Base-by-base conservation (phyloP, 2,888 invertebrate genomes). In the Boloria selene region DNA sequence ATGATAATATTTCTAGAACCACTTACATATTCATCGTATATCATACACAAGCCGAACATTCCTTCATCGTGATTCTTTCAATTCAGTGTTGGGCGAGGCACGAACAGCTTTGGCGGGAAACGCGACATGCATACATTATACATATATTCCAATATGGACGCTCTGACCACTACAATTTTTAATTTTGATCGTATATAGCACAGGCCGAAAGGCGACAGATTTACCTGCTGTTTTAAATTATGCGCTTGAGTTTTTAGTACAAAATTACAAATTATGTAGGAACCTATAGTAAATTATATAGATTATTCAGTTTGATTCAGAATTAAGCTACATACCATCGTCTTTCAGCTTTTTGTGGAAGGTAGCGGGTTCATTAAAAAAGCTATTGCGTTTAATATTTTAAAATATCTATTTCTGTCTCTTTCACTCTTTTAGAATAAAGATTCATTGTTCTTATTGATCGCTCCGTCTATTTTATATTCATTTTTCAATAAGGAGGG, bases 31-130 rank as follows among this genome's bases (percentile, higher is more conserved):
- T 88, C 87, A 87, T 82, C 77, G 83, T 85, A 81, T 81, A 82
- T 82, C 79, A 84, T 82, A 83, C 77, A 74, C 76, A 66, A 71
- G 79, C 74, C 79, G 82, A 83, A 84, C 86, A 87, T 90, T 88
- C 89, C 87, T 82, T 82, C 79, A 84, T 79, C 87, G 84, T 89
- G 88, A 90, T 90, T 90, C 86, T 87, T 87, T 90, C 87, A 85
- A 87, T 89, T 84, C 87, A 84, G 78, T 79, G 81, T 79, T 85
- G 87, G 88, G 85, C 82, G 88, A 87, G 88, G 87, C 84, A 81
- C 83, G 84, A 83, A 85, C 84, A 83, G 87, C 89, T 90, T 87
- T 87, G 85, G 84, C 84, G 85, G 79, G 62, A 82, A 78, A 84
- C 86, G 83, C 77, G 82, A 74, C 73, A 67, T 68, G 90, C 85